These are phyloP conservation scores for Neoscelio sp. DNA, from an alignment of 2,888 invertebrate species.

Conservation along the genomic window DNA sequence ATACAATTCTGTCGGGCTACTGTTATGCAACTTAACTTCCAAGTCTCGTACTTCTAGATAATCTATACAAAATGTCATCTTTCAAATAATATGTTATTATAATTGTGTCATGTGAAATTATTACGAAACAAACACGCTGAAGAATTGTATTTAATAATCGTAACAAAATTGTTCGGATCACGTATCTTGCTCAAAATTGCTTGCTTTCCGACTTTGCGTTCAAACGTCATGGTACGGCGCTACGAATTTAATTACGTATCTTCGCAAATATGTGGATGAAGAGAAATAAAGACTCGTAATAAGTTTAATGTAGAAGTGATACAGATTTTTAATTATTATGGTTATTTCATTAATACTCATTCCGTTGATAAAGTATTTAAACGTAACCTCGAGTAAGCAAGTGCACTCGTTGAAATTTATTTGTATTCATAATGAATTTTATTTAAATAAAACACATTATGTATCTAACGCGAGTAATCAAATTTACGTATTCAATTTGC, in stretches of 20 bases:
- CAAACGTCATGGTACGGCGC: not conserved
- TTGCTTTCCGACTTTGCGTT: not conserved
- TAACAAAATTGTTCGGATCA: conserved; percentile 15
- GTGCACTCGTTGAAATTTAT: not conserved
- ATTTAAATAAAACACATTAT: not conserved
- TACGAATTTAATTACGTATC: no score
- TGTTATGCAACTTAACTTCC: conserved; percentile 28
- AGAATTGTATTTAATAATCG: conserved; percentile 28
- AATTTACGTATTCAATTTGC: no score
- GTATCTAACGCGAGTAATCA: not conserved
- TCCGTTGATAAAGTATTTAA: no score
- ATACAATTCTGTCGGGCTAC: conserved; percentile 18
- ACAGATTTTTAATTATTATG: no score
- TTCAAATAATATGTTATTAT: conserved; percentile 44
- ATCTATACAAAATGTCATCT: conserved; percentile 32
- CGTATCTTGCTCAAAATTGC: conserved; percentile 3
- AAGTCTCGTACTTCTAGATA: conserved; percentile 1
- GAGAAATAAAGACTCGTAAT: no score
- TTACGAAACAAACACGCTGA: conserved; percentile 28
- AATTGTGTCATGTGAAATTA: conserved; percentile 27
- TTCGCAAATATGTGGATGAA: no score
- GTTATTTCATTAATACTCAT: no score
- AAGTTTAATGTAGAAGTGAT: no score
- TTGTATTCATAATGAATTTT: not conserved
- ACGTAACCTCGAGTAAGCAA: no score